Conservation (phyloP, 1,140 invertebrate genomes). For the Saxidomus purpurata region DNA sequence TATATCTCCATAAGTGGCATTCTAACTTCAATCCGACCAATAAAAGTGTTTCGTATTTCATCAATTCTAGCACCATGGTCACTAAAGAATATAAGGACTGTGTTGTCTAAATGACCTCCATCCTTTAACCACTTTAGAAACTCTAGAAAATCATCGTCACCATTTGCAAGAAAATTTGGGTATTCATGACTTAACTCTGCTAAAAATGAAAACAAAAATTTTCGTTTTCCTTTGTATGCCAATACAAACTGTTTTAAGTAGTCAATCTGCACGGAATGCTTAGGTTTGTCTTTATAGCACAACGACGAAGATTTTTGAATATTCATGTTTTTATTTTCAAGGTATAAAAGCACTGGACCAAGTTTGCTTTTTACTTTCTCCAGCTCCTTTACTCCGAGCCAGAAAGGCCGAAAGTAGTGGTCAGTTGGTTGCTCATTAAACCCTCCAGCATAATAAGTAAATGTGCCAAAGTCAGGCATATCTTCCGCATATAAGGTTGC, state of each 20-base stretch:
- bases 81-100: conserved; percentile 93
- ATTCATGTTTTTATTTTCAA: conserved; percentile 69
- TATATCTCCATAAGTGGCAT: conserved; percentile 94
- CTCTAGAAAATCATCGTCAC: conserved; percentile 70
- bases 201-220: conserved; percentile 68
- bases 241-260: conserved; percentile 72
- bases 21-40: conserved; percentile 94
- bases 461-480: conserved; percentile 86
- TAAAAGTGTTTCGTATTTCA: conserved; percentile 92
- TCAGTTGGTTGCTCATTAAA: conserved; percentile 86
- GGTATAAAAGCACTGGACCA: conserved; percentile 49
- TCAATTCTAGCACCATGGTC: conserved; percentile 98
- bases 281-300: conserved; percentile 69
- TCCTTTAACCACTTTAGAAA: conserved; percentile 83
- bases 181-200: conserved; percentile 71
- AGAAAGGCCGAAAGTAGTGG: conserved; percentile 86
- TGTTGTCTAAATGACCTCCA: conserved; percentile 86
- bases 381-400: conserved; percentile 80
- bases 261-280: conserved; percentile 67
- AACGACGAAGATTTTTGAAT: conserved; percentile 65
- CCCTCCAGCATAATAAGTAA: conserved; percentile 86
- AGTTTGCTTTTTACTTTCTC: conserved; percentile 62
- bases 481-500: conserved; percentile 87
- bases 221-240: conserved; percentile 64
- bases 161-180: conserved; percentile 68